These are phyloP conservation scores for Acanthosepion lycidas DNA, from an alignment of 2,888 invertebrate species.

Conservation along the genomic window DNA sequence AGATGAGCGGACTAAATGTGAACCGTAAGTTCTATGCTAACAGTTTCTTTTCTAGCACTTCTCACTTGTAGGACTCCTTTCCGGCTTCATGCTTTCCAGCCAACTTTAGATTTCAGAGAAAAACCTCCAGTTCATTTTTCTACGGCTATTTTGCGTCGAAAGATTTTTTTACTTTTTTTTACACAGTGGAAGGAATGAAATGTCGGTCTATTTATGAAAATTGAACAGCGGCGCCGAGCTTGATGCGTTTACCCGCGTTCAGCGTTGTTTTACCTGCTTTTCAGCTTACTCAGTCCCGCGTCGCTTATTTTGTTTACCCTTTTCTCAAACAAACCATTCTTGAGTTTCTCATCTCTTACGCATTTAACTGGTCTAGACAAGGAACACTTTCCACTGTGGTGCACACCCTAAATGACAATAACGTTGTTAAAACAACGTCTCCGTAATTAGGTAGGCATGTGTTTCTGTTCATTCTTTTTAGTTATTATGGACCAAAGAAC, in stretches of 20 bases:
- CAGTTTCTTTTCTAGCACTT: too few species aligned
- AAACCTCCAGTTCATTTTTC: background rate
- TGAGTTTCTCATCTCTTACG: background rate
- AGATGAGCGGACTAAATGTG: too few species aligned
- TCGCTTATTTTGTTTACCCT: background rate
- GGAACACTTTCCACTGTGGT: background rate
- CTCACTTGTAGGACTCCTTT: too few species aligned
- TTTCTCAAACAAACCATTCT: background rate
- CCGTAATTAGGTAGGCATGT: background rate
- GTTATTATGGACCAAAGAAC: background rate
- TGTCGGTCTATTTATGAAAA: background rate
- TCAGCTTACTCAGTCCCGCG: background rate
- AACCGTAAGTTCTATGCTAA: too few species aligned
- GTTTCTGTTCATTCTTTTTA: background rate
- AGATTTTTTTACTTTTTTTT: background rate
- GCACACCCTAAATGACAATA: background rate
- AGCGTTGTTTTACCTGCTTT: background rate
- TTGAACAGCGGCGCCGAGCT: background rate
- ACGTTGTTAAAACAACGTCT: background rate
- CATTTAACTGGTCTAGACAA: background rate
- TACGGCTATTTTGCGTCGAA: background rate
- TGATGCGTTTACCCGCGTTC: background rate
- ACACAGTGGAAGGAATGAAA: background rate
- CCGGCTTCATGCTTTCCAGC: too few species aligned
- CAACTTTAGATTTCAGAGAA: too few species aligned